Percentiles rank a stretch among this genome's conserved stretches.
These are phyloP conservation scores for Mergus octosetaceus DNA, from an alignment of 2,797 vertebrate species.

Conservation along the genomic window DNA sequence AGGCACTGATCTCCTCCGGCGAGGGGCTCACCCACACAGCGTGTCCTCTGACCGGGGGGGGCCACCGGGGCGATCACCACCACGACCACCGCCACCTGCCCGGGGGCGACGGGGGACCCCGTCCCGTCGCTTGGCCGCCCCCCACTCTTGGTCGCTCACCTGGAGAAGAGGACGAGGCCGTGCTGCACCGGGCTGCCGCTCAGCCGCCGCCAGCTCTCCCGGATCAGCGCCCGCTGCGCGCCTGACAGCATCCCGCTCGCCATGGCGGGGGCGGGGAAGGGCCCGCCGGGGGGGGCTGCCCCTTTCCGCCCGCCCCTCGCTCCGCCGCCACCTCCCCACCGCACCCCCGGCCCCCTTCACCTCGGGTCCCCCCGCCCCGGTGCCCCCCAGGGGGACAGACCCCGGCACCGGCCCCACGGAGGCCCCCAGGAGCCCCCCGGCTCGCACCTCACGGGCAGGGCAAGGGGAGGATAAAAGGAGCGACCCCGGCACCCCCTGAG, in stretches of 20 bases:
- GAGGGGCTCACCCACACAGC: too few species aligned
- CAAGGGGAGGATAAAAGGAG: too few species aligned
- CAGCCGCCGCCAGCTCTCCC: conserved; percentile 90
- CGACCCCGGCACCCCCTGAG: too few species aligned
- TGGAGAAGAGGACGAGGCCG: conserved; percentile 88
- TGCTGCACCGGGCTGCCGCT: conserved; percentile 90
- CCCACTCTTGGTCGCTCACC: conserved; percentile 32
- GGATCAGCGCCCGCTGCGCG: conserved; percentile 86
- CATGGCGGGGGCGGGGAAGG: conserved; percentile 41
- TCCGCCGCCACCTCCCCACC: background rate
- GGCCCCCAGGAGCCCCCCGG: too few species aligned
- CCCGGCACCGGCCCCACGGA: too few species aligned
- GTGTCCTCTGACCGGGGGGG: background rate
- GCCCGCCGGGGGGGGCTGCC: background rate
- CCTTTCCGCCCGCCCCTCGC: background rate
- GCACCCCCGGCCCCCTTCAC: background rate
- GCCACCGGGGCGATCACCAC: too few species aligned
- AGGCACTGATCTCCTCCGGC: background rate
- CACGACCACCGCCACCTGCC: too few species aligned
- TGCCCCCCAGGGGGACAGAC: too few species aligned
- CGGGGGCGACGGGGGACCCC: too few species aligned
- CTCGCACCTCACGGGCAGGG: too few species aligned
- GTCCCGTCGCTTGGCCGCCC: too few species aligned
- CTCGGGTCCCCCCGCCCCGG: too few species aligned
- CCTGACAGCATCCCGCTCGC: conserved; percentile 60